A percentile compares a stretch with the other conserved stretches of the same genome.
phyloP scores from a whole-genome alignment of 2,797 vertebrate species.

The Enteromius radiatus region DNA sequence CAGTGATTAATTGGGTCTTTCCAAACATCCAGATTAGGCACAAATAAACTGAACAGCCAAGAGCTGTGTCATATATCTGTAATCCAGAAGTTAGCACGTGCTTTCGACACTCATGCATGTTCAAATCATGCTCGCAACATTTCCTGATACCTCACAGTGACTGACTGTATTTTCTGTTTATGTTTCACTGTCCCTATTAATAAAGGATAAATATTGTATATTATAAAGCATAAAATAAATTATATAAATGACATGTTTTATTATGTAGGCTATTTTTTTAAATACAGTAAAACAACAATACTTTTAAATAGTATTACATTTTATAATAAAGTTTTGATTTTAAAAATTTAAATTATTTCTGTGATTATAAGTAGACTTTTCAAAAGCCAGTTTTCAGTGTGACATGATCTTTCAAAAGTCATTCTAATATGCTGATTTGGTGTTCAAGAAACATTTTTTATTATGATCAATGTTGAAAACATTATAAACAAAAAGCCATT shows the following conservation, averaged over 20 bases:
- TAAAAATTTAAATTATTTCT: background rate
- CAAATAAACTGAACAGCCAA: background rate
- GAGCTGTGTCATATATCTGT: background rate
- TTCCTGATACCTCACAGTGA: background rate
- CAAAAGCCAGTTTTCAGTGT: background rate
- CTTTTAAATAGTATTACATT: background rate
- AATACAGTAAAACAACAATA: background rate
- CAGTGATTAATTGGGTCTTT: constrained; percentile 72
- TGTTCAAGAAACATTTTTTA: background rate
- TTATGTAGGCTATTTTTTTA: background rate
- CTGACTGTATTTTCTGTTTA: background rate
- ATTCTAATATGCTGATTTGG: background rate
- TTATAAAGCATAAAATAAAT: background rate
- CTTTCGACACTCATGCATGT: background rate
- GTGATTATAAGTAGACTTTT: background rate
- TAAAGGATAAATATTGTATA: background rate
- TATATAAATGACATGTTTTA: background rate
- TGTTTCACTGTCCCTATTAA: background rate
- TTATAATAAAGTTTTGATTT: background rate
- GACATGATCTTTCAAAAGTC: background rate
- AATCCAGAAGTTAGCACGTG: background rate
- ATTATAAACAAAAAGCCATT: no score
- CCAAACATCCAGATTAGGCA: background rate
- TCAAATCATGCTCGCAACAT: background rate
- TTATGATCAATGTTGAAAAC: background rate